Conservation (phyloP, 1,140 invertebrate genomes). For the Bombus sylvicola region DNA sequence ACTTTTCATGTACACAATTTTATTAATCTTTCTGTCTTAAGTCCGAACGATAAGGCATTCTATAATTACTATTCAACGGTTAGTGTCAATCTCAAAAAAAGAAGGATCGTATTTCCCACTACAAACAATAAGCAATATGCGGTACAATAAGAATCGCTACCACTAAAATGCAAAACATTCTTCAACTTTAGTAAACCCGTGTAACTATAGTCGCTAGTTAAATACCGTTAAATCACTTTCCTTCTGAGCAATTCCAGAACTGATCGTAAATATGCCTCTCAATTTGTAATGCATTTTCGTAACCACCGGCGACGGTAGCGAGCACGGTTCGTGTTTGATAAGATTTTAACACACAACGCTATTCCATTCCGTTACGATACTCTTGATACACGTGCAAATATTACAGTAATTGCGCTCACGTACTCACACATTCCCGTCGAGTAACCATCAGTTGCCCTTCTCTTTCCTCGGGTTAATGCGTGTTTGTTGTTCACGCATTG, state of each 20-base stretch:
- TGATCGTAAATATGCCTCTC: neutral
- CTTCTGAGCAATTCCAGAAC: neutral
- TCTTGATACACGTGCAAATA: neutral
- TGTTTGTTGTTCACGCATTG: constrained; percentile 42
- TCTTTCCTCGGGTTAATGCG: constrained; percentile 44
- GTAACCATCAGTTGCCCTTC: constrained; percentile 25
- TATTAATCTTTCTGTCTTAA: no score
- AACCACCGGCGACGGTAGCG: neutral
- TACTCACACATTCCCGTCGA: neutral
- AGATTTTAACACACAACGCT: neutral
- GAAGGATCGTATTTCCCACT: no score
- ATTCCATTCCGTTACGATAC: neutral
- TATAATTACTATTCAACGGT: no score
- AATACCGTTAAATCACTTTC: neutral
- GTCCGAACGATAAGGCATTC: no score
- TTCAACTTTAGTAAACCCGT: neutral
- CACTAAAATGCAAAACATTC: neutral
- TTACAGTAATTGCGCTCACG: constrained; percentile 2
- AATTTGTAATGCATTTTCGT: neutral
- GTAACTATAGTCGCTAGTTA: neutral
- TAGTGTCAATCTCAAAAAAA: no score
- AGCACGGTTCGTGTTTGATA: neutral
- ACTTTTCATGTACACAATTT: no score
- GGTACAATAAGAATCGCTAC: no score
- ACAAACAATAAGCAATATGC: no score